Evolutionary conservation across 2,797 vertebrate genomes (phyloP).

Genomic region (Poeciliopsis presidionis): DNA sequence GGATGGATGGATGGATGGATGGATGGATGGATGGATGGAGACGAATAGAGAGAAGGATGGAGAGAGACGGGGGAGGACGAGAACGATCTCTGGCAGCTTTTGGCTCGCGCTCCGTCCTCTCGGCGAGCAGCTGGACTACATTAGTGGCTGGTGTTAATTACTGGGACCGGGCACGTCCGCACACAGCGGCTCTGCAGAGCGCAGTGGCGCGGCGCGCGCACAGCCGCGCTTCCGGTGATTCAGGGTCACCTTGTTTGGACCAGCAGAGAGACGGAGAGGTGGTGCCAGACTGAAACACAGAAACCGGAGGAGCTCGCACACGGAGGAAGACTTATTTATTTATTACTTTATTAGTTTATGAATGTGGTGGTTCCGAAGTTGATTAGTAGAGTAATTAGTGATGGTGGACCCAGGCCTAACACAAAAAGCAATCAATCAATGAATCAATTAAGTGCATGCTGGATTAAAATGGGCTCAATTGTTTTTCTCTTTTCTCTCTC

Average conservation of each 20-base stretch:
- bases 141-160: slow-evolving; percentile 97
- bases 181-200: slow-evolving; percentile 22
- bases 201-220: slow-evolving; percentile 4
- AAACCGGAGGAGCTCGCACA: slow-evolving; percentile 31
- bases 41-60: slow-evolving; percentile 25
- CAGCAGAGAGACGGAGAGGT: slow-evolving; percentile 58
- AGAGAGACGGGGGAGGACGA: slow-evolving; percentile 52
- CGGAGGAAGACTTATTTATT: slow-evolving; percentile 26
- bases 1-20: slow-evolving; percentile 38
- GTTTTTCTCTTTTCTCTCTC: no score
- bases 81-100: slow-evolving; percentile 71
- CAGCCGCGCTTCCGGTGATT: slow-evolving; percentile 45
- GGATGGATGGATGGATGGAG: slow-evolving; percentile 38
- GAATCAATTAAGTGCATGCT: no score
- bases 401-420: background rate
- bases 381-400: slow-evolving; percentile 9
- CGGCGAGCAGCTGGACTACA: slow-evolving; percentile 96
- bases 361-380: slow-evolving; percentile 35
- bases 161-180: slow-evolving; percentile 70
- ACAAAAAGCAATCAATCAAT: no score
- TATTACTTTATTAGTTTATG: slow-evolving; percentile 31
- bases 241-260: slow-evolving; percentile 79
- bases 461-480: no score
- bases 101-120: slow-evolving; percentile 88
- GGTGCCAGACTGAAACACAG: slow-evolving; percentile 63